These are phyloP conservation scores for Virgularia gustaviana DNA, from an alignment of 92 coral and sea anemone species.

Conservation along the genomic window DNA sequence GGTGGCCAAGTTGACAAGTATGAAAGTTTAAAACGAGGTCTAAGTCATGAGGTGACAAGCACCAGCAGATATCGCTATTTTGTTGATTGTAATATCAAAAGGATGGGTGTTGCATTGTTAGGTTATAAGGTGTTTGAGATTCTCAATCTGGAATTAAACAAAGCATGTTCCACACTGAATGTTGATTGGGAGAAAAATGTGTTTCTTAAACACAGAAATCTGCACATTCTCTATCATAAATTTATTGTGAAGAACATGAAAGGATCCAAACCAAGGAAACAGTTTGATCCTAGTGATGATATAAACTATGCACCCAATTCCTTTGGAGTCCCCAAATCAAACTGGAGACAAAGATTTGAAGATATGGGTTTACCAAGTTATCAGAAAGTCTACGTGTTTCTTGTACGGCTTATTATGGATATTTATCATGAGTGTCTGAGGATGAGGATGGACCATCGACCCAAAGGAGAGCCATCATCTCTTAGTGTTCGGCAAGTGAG, in stretches of 20 bases:
- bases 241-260: background rate
- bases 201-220: background rate
- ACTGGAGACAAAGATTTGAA: constrained; percentile 63
- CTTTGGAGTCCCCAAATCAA: constrained; percentile 1
- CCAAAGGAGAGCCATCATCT: constrained; percentile 90
- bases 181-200: background rate
- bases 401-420: constrained; percentile 72
- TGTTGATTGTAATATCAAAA: constrained; percentile 85
- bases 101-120: constrained; percentile 78
- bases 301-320: constrained; percentile 16
- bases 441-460: constrained; percentile 84
- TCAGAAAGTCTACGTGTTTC: constrained; percentile 63
- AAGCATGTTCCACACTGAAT: constrained; percentile 36
- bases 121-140: constrained; percentile 77
- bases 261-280: constrained; percentile 8
- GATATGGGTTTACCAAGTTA: constrained; percentile 76
- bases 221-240: constrained; percentile 11
- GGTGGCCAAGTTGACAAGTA: background rate
- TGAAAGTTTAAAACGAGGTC: constrained; percentile 20
- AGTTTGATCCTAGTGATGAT: constrained; percentile 26
- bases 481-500: constrained; percentile 89
- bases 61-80: constrained; percentile 86
- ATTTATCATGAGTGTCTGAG: constrained; percentile 87
- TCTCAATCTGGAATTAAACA: constrained; percentile 58
- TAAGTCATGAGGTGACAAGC: constrained; percentile 44